Base-by-base conservation (phyloP, 2,888 invertebrate genomes). In the Lasioglossum marginatum region DNA sequence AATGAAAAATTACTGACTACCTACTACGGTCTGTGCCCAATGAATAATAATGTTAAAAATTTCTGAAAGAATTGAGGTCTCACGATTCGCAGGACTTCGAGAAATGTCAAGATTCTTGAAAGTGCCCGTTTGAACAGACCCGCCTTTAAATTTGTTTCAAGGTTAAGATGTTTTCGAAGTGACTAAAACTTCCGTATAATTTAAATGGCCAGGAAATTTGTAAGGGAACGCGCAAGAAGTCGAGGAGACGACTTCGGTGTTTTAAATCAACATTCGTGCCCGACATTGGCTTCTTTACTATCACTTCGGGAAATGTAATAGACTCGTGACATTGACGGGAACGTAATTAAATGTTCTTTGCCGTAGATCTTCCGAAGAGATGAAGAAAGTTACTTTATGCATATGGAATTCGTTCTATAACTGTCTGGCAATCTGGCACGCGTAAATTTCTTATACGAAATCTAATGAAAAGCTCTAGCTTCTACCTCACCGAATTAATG, bases 271-370 rank as follows among this genome's bases (percentile, higher is more conserved):
- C 66, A 66, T 66, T 66, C 34, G 31, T 16, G 0, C 10, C 66
- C 37, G 66, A 14, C 27, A 10, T 27, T 6, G 31, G 31, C 31
- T 63, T 31, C 31, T 63, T 63, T 63, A 31, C 63, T 31, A 63
- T 63, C 63, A 19, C 63, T 63, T 63, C 16, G 63, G 37, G 68
- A 68, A 34, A 68, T 37, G 66, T 68, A 34, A 68, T 37, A 37
- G 34, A 68, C 37, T 23, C 68, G 68, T 68, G 68, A 68, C 37
- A 34, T 68, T 68, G 34, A 37, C 68, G 37, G 37, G 23, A 68
- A 23, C 68, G 23, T 68, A 37, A 63, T 68, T 34, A 68, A 37
- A 37, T 68, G 23, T 68, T 68, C 68, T 68, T 68, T 0, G 12
- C 16, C 31, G 31, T 31, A 6, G 31, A 63, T 63, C 63, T 31